Conservation (phyloP, 2,113 vertebrate genomes). For the Coptodon bakossiorum region DNA sequence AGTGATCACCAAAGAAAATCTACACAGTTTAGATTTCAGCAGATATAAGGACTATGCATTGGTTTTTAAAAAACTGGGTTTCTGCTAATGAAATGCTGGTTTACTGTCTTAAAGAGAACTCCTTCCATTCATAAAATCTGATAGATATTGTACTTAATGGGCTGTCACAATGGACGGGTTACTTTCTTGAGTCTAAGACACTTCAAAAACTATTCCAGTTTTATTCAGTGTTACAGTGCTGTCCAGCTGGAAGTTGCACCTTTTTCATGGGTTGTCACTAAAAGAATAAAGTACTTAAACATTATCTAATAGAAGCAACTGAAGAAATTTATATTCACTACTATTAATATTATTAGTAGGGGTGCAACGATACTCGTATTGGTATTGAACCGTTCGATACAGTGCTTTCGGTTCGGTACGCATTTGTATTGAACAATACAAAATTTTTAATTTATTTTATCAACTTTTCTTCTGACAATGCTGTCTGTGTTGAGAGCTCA, state of each 20-base stretch:
- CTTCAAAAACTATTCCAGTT: neutral
- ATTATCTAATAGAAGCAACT: neutral
- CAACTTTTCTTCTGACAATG: no score
- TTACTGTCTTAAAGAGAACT: neutral
- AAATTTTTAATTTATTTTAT: no score
- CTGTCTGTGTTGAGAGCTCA: no score
- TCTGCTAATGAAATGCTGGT: neutral
- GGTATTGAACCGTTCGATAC: no score
- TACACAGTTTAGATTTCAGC: rapidly evolving
- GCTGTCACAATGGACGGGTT: neutral
- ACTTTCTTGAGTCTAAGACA: neutral
- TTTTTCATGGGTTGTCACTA: neutral
- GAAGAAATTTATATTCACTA: neutral
- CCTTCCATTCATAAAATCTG: neutral
- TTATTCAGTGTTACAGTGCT: neutral
- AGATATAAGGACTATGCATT: neutral
- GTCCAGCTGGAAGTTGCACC: neutral
- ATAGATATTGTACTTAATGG: neutral
- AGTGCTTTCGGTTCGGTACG: no score
- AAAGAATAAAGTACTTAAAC: neutral
- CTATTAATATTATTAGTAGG: rapidly evolving
- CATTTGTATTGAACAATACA: no score
- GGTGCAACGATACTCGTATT: no score
- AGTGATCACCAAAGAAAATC: neutral
- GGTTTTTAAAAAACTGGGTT: neutral